Percentiles rank a stretch among this genome's conserved stretches.
Conservation (phyloP, 2,797 vertebrate species). For the Sebastiscus tertius region DNA sequence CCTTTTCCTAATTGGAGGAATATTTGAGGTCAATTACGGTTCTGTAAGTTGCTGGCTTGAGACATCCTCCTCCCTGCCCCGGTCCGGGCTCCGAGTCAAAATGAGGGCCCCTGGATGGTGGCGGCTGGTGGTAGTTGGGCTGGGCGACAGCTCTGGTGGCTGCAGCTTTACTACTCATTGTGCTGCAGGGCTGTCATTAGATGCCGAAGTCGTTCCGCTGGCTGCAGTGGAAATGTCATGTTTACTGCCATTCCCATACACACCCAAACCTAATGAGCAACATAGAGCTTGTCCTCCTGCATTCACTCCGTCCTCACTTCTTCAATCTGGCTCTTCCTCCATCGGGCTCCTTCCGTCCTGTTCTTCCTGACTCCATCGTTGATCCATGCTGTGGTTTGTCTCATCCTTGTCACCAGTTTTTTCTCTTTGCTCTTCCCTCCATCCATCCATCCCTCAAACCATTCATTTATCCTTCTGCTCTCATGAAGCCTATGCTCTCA, state of each 20-base stretch:
- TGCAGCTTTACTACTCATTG: slow-evolving; percentile 79
- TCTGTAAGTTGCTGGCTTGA: slow-evolving; percentile 2
- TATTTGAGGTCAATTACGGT: background rate
- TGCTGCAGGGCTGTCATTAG: slow-evolving; percentile 84
- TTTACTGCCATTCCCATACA: slow-evolving; percentile 83
- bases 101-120: slow-evolving; percentile 47
- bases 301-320: slow-evolving; percentile 14
- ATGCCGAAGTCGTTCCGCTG: slow-evolving; percentile 64
- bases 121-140: slow-evolving; percentile 55
- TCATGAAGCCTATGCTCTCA: slow-evolving; percentile 27
- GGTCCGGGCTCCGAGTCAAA: slow-evolving; percentile 27
- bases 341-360: slow-evolving; percentile 9
- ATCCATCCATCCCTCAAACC: slow-evolving; percentile 29
- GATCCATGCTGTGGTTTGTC: slow-evolving; percentile 12
- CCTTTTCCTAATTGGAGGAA: background rate
- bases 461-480: slow-evolving; percentile 37
- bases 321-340: slow-evolving; percentile 24
- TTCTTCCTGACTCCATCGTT: slow-evolving; percentile 11
- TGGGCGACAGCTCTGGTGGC: slow-evolving; percentile 69
- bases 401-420: slow-evolving; percentile 26
- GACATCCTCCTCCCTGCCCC: slow-evolving; percentile 12
- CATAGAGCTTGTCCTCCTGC: slow-evolving; percentile 43
- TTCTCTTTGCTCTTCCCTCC: slow-evolving; percentile 16
- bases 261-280: slow-evolving; percentile 80
- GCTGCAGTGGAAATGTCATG: slow-evolving; percentile 79